Percentiles rank a stretch among this genome's conserved stretches.
These are phyloP conservation scores for Rhopalosiphum maidis DNA, from an alignment of 1,140 invertebrate species.

Conservation along the genomic window DNA sequence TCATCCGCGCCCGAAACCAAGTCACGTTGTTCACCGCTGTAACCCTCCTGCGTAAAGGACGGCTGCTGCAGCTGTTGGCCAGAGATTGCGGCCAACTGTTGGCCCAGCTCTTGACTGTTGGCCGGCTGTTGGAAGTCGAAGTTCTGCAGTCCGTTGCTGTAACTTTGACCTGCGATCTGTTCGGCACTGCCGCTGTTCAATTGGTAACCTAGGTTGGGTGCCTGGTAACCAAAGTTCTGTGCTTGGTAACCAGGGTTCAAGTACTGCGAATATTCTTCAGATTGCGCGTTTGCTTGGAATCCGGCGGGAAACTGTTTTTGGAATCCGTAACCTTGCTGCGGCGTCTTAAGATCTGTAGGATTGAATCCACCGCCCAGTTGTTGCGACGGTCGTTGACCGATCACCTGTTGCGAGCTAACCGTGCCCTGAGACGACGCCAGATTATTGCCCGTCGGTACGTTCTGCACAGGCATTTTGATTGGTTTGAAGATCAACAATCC, in stretches of 20 bases:
- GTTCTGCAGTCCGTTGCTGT: neutral
- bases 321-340: neutral
- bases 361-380: neutral
- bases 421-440: no score
- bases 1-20: neutral
- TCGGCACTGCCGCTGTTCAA: neutral
- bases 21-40: neutral
- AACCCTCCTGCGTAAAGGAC: neutral
- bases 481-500: slow-evolving; percentile 61
- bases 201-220: neutral
- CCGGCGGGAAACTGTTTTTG: neutral
- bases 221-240: neutral
- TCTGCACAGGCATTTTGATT: slow-evolving; percentile 53
- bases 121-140: neutral
- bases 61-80: neutral
- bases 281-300: neutral
- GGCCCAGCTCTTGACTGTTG: neutral
- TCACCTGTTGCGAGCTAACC: neutral
- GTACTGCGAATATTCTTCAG: neutral
- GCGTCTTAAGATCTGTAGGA: neutral
- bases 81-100: neutral
- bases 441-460: no score
- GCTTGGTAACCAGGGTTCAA: neutral
- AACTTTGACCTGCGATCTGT: neutral
- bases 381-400: neutral